Conservation (phyloP, 2,113 vertebrate species). For the Gnathonemus longibarbis region DNA sequence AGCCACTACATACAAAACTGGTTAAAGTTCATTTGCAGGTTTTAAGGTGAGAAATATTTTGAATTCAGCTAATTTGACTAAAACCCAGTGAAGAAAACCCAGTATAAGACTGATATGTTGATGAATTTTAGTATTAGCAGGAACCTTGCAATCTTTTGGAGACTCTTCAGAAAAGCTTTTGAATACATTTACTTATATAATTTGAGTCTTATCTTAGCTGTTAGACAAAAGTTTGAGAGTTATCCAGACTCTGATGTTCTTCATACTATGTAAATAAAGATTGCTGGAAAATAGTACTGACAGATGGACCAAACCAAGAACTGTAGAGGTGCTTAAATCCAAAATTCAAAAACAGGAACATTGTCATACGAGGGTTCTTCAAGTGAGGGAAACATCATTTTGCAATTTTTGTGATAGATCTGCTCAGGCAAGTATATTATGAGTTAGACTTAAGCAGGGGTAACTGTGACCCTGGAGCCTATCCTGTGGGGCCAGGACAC, state of each 20-base stretch:
- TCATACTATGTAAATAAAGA: background rate
- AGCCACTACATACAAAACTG: background rate
- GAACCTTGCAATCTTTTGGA: background rate
- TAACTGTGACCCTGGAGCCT: background rate
- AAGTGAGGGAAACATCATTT: background rate
- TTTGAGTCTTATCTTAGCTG: background rate
- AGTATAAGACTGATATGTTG: background rate
- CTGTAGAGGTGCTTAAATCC: background rate
- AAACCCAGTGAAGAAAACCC: background rate
- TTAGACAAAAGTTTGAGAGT: background rate
- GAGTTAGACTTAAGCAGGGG: background rate
- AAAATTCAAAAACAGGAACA: background rate
- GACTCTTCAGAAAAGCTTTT: background rate
- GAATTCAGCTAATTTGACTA: background rate
- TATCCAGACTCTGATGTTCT: background rate
- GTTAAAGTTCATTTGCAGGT: background rate
- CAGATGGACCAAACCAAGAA: background rate
- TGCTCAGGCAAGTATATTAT: background rate
- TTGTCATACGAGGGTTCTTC: background rate
- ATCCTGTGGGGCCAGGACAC: background rate
- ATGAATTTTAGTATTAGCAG: background rate
- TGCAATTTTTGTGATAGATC: background rate
- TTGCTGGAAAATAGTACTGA: background rate
- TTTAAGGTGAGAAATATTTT: background rate
- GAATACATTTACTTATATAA: background rate